Conservation (phyloP, 2,113 vertebrate species). For the Sorex araneus region DNA sequence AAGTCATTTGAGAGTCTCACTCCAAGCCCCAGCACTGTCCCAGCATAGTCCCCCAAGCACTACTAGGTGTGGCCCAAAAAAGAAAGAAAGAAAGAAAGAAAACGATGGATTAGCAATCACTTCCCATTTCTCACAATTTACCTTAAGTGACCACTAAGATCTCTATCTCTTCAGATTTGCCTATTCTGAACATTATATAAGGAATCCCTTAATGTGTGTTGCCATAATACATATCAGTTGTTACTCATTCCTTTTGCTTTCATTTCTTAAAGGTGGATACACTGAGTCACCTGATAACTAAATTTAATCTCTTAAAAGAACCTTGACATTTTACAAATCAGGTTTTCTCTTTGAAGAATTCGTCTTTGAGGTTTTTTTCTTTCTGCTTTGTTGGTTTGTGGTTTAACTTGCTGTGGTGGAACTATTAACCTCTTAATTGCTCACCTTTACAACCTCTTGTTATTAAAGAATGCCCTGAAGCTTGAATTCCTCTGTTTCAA, state of each 20-base stretch:
- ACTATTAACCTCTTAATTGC: not conserved
- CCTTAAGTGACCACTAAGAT: not conserved
- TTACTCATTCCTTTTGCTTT: not conserved
- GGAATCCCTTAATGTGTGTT: not conserved
- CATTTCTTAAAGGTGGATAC: not conserved
- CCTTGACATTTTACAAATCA: not conserved
- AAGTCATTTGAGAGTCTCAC: no score
- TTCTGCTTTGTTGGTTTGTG: not conserved
- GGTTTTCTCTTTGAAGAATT: not conserved
- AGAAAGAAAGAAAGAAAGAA: no score
- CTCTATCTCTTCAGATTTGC: not conserved
- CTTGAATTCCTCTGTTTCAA: not conserved
- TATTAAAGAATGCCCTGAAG: not conserved
- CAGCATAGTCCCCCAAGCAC: no score
- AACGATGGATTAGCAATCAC: not conserved
- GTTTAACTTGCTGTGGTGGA: not conserved
- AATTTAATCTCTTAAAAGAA: constrained; percentile 4
- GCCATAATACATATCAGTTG: not conserved
- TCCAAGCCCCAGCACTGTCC: no score
- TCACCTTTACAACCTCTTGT: constrained; percentile 3
- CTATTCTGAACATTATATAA: not conserved
- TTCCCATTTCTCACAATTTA: not conserved
- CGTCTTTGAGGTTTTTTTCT: constrained; percentile 18
- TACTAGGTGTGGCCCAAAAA: no score
- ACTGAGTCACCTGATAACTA: not conserved